Conservation (phyloP, 2,888 invertebrate genomes). For the Cephus pygmeus region DNA sequence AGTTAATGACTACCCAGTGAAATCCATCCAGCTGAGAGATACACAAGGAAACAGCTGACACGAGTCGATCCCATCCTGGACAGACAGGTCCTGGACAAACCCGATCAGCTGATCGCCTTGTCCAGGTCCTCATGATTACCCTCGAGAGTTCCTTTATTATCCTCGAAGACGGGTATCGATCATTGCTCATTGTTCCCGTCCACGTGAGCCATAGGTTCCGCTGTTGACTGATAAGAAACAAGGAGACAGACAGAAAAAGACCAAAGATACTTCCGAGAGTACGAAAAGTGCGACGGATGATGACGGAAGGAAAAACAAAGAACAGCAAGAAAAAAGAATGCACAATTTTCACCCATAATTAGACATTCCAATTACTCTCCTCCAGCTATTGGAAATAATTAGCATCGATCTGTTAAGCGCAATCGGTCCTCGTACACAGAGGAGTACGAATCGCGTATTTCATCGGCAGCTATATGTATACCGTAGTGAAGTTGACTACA, state of each 20-base stretch:
- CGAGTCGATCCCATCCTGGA: background rate
- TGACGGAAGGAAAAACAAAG: background rate
- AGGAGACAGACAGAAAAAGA: background rate
- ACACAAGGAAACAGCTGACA: background rate
- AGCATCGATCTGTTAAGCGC: conserved; percentile 10
- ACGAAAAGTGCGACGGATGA: background rate
- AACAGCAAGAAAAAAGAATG: background rate
- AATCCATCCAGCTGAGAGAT: background rate
- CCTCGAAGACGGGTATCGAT: background rate
- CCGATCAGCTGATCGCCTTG: background rate
- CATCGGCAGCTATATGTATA: background rate
- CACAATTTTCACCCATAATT: background rate
- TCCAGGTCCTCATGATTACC: conserved; percentile 3
- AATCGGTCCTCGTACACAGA: background rate
- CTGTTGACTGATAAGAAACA: background rate
- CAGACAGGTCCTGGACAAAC: background rate
- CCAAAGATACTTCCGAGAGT: background rate
- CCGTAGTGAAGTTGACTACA: background rate
- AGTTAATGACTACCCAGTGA: background rate
- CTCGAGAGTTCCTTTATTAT: conserved; percentile 8
- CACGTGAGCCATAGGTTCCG: background rate
- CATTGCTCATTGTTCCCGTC: background rate
- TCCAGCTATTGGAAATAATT: conserved; percentile 4
- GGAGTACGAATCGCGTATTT: background rate
- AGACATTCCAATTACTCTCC: background rate